Base-by-base conservation (phyloP, 1,140 invertebrate species). In the Drosophila malerkotliana region DNA sequence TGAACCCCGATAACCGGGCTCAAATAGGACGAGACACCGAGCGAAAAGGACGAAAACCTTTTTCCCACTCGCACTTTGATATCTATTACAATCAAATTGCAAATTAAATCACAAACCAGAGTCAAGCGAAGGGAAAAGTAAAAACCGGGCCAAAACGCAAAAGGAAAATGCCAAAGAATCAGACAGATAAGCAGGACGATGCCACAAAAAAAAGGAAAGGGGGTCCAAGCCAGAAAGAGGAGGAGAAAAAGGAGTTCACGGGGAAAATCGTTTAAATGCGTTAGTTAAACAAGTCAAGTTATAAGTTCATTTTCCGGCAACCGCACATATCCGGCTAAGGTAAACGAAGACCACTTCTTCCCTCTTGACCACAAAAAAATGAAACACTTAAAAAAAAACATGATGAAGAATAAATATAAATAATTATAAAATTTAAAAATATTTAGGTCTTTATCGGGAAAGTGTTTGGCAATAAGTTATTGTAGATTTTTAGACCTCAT, bases 251-350 rank as follows among this genome's bases (percentile, higher is more conserved):
- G 44, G 44, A 9, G 44, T 10, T 4, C 14, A 2, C 15, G 18
- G 59, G 66, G 67, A 88, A 87, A 88, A 87, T 77, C 83, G 83
- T 53, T 88, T 87, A 87, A 87, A 87, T 87, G 78, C 83, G 82
- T 87, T 87, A 87, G 82, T 87, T 83, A 88, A 87, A 88, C 83
- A 87, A 88, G 83, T 87, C 79, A 73, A 87, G 83, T 83, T 87
- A 88, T 87, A 87, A 87, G 83, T 87, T 87, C 75, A 88, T 87
- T 88, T 87, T 87, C 83, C 83, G 83, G 72, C 83, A 87, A 73
- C 79, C 79, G 82, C 76, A 83, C 79, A 87, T 83, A 83, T 88
- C 83, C 83, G 79, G 63, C 66, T 39, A 72, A 83, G 79, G 79
- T 68, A 72, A 79, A 72, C 79, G 74, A 55, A 78, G 26, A 47